Base-by-base conservation (phyloP, 2,888 invertebrate genomes). In the Cheilosia vernalis region DNA sequence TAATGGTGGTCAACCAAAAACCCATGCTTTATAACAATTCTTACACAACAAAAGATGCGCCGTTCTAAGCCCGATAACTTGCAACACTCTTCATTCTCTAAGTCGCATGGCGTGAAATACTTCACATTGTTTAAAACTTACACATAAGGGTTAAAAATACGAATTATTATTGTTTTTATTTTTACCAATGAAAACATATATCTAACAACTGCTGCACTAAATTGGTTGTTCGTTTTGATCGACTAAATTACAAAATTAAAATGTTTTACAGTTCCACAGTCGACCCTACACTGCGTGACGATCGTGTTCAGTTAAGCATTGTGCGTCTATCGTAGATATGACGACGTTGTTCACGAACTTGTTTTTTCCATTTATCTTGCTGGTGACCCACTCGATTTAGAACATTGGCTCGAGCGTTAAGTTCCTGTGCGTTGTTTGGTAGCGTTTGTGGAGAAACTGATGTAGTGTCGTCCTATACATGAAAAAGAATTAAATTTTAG, bases 271-370 rank as follows among this genome's bases (percentile, higher is more conserved):
- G 55, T 21, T 24, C 40, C 19, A 55, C 55, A 7, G 67, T 24
- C 58, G 44, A 37, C 37, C 37, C 49, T 24, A 42, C 17, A 33
- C 17, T 37, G 2, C n/a, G 17, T 10, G 17, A 40, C 24, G 30
- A 58, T 44, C 53, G 30, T 10, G 13, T 64, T 93, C 94, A 99
- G 93, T 99, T 99, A 70, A 99, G 94, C 98, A 99, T 99, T 15
- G 98, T 98, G 92, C 99, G 99, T 82, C 97, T 94, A 92, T 99
- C 98, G 91, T 99, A 99, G 89, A 99, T 99, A 92, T 98, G 98
- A 88, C 96, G 95, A 66, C 99, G 94, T 74, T 92, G 92, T 84
- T 92, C 92, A 9, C 98, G 96, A 5, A 99, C 99, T 92, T 98
- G 98, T 49, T 96, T 94, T 92, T 99, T 99, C 99, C 99, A 99